These are phyloP conservation scores for Acinonyx jubatus DNA, from an alignment of 2,113 vertebrate species.

Conservation along the genomic window DNA sequence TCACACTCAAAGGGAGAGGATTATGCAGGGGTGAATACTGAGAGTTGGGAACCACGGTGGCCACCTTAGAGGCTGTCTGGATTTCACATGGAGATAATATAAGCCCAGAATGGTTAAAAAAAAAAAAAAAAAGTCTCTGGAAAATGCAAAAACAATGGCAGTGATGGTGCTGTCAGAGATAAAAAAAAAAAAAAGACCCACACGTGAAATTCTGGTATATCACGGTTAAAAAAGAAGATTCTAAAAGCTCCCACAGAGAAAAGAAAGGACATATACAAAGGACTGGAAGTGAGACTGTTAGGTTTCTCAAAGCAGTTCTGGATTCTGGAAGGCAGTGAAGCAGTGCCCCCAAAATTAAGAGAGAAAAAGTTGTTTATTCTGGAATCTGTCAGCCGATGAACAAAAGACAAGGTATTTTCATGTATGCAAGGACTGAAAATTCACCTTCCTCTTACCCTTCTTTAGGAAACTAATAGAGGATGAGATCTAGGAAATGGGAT, in stretches of 20 bases:
- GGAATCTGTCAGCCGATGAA: background rate
- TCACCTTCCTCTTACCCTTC: background rate
- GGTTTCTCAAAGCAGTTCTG: background rate
- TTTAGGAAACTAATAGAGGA: background rate
- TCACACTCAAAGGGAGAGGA: background rate
- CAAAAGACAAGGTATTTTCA: background rate
- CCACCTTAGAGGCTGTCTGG: background rate
- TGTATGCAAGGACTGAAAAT: background rate
- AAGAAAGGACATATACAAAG: background rate
- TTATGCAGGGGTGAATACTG: background rate
- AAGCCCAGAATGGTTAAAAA: background rate
- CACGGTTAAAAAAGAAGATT: background rate
- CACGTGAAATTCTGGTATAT: background rate
- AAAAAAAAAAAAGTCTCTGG: background rate
- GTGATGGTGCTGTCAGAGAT: background rate
- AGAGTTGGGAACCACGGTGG: background rate
- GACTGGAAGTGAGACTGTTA: background rate
- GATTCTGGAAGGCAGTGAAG: conserved; percentile 42
- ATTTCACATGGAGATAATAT: background rate
- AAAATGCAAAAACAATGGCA: background rate
- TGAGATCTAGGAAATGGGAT: background rate
- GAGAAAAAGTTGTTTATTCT: background rate
- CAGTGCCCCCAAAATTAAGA: background rate
- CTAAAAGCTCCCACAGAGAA: conserved; percentile 17
- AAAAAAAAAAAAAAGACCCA: background rate